phyloP scores from a whole-genome alignment of 2,113 vertebrate genomes.

The Chaetodon trifascialis region DNA sequence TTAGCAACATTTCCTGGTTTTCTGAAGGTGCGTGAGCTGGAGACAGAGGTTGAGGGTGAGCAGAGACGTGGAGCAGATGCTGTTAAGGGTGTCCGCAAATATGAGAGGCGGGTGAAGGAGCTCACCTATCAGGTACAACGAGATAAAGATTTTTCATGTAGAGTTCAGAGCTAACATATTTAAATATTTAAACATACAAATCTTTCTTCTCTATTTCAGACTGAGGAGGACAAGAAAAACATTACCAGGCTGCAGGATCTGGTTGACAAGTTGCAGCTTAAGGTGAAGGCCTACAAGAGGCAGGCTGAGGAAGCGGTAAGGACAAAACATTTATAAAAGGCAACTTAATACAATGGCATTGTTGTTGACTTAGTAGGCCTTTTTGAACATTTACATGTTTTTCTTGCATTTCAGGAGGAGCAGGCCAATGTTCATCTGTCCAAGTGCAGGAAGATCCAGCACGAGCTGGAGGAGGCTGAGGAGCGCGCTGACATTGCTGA shows the following conservation, averaged over 20 bases:
- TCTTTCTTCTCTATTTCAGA: background rate
- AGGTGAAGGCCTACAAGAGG: slow-evolving; percentile 94
- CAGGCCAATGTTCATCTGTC: background rate
- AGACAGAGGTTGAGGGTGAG: slow-evolving; percentile 67
- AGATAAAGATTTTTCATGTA: background rate
- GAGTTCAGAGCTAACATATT: background rate
- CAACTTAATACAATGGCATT: background rate
- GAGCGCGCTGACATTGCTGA: slow-evolving; percentile 88
- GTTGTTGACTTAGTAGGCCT: background rate
- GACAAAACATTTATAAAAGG: background rate
- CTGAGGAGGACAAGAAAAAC: slow-evolving; percentile 44
- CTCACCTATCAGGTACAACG: slow-evolving; percentile 74
- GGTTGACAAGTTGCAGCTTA: slow-evolving; percentile 88
- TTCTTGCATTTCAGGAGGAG: background rate
- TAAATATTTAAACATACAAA: background rate
- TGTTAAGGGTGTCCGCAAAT: slow-evolving; percentile 77
- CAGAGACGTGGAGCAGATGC: slow-evolving; percentile 76
- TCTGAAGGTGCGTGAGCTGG: slow-evolving; percentile 73
- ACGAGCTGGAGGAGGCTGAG: slow-evolving; percentile 87
- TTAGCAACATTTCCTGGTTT: background rate
- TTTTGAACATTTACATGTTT: background rate
- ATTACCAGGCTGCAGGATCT: slow-evolving; percentile 78
- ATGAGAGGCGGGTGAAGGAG: slow-evolving; percentile 80
- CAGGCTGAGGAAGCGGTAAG: slow-evolving; percentile 91
- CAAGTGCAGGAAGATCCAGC: background rate